Percentiles rank a stretch among this genome's conserved stretches.
phyloP scores from a whole-genome alignment of 2,888 invertebrate species.

The Leptinotarsa haldemani region DNA sequence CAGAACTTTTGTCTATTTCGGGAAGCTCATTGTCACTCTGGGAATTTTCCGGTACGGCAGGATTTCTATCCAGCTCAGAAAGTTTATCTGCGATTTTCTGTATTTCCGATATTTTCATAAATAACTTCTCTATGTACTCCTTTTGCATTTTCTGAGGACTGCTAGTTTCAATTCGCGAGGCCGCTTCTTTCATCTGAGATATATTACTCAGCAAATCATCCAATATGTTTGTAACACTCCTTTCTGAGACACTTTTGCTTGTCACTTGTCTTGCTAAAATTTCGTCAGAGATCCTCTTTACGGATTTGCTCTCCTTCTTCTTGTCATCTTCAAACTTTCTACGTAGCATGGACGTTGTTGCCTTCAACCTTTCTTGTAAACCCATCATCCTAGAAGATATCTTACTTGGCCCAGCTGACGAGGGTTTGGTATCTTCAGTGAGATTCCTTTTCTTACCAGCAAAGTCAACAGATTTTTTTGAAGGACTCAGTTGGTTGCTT shows the following conservation, averaged over 20 bases:
- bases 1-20: constrained; percentile 24
- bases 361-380: constrained; percentile 41
- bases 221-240: constrained; percentile 25
- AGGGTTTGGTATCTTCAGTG: neutral
- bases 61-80: constrained; percentile 26
- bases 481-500: neutral
- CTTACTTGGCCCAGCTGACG: constrained; percentile 10
- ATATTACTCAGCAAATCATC: constrained; percentile 41
- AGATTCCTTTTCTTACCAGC: neutral
- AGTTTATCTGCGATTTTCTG: constrained; percentile 37
- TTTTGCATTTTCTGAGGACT: constrained; percentile 31
- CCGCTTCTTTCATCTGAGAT: constrained; percentile 36
- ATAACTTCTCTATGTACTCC: constrained; percentile 36
- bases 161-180: constrained; percentile 26
- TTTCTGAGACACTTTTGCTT: constrained; percentile 16
- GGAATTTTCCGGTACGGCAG: neutral
- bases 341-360: constrained; percentile 37
- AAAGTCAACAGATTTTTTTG: neutral
- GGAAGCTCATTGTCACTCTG: constrained; percentile 17
- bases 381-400: constrained; percentile 35
- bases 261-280: neutral
- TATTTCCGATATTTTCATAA: constrained; percentile 40
- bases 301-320: constrained; percentile 12
- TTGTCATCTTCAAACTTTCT: constrained; percentile 36
- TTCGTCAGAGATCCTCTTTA: constrained; percentile 2